A percentile compares a stretch with the other conserved stretches of the same genome.
Conservation (phyloP, 1,140 invertebrate species). For the Drosophila burlai region DNA sequence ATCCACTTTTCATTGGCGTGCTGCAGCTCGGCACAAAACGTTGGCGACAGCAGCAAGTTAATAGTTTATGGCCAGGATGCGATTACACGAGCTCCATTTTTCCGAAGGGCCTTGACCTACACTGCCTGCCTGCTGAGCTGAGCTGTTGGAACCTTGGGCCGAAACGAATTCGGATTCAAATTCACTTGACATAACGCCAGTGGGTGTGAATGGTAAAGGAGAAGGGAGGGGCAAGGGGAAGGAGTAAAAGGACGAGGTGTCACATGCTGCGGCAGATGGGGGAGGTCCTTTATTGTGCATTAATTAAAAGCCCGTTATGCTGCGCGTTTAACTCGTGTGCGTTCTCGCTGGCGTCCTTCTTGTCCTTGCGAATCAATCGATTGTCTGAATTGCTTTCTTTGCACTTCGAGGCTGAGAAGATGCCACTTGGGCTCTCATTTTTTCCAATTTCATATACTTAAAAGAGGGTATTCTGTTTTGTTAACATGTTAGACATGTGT, state of each 20-base stretch:
- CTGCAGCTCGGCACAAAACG: conserved; percentile 39
- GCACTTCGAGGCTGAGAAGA: conserved; percentile 31
- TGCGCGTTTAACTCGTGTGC: conserved; percentile 47
- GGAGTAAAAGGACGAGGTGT: conserved; percentile 14
- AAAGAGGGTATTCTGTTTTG: neutral
- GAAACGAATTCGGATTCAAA: conserved; percentile 63
- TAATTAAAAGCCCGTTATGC: conserved; percentile 76
- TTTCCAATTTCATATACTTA: conserved; percentile 5
- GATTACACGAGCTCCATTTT: conserved; percentile 47
- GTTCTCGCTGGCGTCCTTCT: conserved; percentile 16
- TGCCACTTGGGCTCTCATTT: conserved; percentile 7
- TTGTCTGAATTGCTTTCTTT: conserved; percentile 55
- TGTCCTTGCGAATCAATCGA: conserved; percentile 78
- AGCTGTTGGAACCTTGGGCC: conserved; percentile 49
- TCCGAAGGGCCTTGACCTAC: conserved; percentile 73
- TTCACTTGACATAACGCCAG: conserved; percentile 59
- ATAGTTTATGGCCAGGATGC: conserved; percentile 73
- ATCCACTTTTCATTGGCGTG: conserved; percentile 28
- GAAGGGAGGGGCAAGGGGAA: neutral
- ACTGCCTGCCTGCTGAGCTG: conserved; percentile 35
- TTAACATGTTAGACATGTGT: neutral
- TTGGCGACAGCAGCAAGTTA: conserved; percentile 64
- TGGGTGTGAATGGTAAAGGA: conserved; percentile 5
- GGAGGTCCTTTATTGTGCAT: conserved; percentile 67
- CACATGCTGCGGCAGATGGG: conserved; percentile 23